Base-by-base conservation (phyloP, 2,797 vertebrate genomes). In the Characodon lateralis region DNA sequence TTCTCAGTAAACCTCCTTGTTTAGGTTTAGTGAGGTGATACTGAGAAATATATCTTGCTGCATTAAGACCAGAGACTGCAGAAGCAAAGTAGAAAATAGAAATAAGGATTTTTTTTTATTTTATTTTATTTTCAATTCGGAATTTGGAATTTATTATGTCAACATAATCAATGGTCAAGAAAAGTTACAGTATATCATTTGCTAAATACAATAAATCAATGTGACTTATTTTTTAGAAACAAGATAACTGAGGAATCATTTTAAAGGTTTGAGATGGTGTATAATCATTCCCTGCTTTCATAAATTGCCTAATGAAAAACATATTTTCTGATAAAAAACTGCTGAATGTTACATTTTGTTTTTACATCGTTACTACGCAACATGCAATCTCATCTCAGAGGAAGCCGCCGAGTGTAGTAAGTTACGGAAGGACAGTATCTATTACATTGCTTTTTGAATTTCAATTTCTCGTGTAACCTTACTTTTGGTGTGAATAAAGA, bases 1-100 rank as follows among this genome's bases (percentile, higher is more conserved):
- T 85, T 83, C 56, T 90, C 87, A 83, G 89, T 87, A 86, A 90
- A 77, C 81, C 80, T 87, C 86, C 73, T 12, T 75, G 88, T 83
- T 74, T 68, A 87, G 70, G 65, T 9, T 58, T 81, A 77, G 80
- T 35, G 73, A 76, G 75, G 77, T 77, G 87, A 91, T 90, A 84
- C 87, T 71, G 88, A 85, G 59, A 69, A 66, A 88, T 89, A 73
- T 50, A 84, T 88, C 76, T 90, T 72, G 16, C 6, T 86, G 85
- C 84, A 87, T 90, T 89, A 83, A 83, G 79, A 84, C 83, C 72
- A 68, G 79, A 85, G 77, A 76, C 71, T 70, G 56, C 75, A 75
- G 50, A 78, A 71, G 50, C 41, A 76, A 82, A 85, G 59, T 87
- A 85, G 43, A 72, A 83, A 66, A 82, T 79, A 85, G 72, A 78